Evolutionary conservation across 2,888 invertebrate species (phyloP), one percentile per base, ranked within the genome.

Genomic region (Callyntrura sp.): DNA sequence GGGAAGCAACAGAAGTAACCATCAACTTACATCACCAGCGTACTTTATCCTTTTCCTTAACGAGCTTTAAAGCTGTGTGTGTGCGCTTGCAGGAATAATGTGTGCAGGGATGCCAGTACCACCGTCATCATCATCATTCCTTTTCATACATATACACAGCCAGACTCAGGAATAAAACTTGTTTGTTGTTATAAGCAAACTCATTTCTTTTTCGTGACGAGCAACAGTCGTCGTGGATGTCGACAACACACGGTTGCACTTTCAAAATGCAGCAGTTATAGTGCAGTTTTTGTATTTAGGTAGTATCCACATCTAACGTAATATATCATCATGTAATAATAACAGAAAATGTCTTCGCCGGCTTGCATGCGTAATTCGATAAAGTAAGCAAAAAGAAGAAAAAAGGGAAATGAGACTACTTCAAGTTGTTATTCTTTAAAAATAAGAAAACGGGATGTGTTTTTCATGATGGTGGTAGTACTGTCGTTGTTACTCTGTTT

Each of bases 201-300:
- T 79, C 85, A 89, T 89, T 85, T 85, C 79, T 82, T 88, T 70
- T 62, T 84, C 89, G 89, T 79, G 84, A 89, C 79, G 89, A 88
- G 88, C 20, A 83, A 78, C 88, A 88, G 73, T 60, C 83, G 17
- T 43, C 25, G 23, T 23, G 6, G 20, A 11, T 45, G 65, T 48
- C 23, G 23, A 55, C 25, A 85, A 82, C 60, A 76, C n/a, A 65
- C 25, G 51, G 28, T 83, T 83, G 84, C 62, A 84, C 70, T 70
- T 43, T 76, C 17, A 55, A 76, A 73, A 0, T 76, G 76, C 76
- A 51, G 14, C n/a, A 9, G 73, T 20, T 23, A 14, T n/a, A 51
- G 14, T 73, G 57, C 73, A 65, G 3, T 25, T 4, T 9, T 20
- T 51, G 20, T 76, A 23, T 55, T 9, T 76, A 51, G 23, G 48